phyloP scores from a whole-genome alignment of 1,140 invertebrate species.

The Whitmania pigra region DNA sequence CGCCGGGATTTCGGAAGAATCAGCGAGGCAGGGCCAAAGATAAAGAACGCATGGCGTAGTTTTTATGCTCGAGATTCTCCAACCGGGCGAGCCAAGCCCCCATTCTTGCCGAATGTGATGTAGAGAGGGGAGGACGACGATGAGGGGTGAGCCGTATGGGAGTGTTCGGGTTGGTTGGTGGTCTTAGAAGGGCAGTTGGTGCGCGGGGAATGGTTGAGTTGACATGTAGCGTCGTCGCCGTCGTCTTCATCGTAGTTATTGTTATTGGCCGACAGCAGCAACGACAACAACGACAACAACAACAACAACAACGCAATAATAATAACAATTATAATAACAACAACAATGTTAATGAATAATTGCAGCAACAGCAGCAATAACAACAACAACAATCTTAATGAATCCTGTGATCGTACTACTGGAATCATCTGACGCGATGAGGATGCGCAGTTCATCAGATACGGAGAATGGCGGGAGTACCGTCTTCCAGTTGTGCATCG shows the following conservation, averaged over 20 bases:
- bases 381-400: constrained; percentile 4
- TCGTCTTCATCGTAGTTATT: too few species aligned
- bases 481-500: too few species aligned
- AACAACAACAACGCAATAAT: not conserved
- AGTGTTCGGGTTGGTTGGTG: too few species aligned
- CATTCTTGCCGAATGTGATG: too few species aligned
- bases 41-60: constrained; percentile 7
- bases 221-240: too few species aligned
- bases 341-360: not conserved
- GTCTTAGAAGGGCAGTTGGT: too few species aligned
- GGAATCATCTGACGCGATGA: not conserved
- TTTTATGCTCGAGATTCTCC: too few species aligned
- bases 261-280: not conserved
- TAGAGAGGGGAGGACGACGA: too few species aligned
- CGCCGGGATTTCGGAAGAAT: not conserved
- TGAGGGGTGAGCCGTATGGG: too few species aligned
- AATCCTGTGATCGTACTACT: not conserved
- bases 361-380: not conserved
- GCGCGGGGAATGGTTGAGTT: too few species aligned
- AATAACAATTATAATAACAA: not conserved
- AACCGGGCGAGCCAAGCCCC: too few species aligned
- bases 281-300: not conserved
- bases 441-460: not conserved
- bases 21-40: constrained; percentile 9
- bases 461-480: not conserved